Percentiles rank a stretch among this genome's conserved stretches.
phyloP scores from a whole-genome alignment of 1,140 invertebrate species.

The Camponotus vicinus region DNA sequence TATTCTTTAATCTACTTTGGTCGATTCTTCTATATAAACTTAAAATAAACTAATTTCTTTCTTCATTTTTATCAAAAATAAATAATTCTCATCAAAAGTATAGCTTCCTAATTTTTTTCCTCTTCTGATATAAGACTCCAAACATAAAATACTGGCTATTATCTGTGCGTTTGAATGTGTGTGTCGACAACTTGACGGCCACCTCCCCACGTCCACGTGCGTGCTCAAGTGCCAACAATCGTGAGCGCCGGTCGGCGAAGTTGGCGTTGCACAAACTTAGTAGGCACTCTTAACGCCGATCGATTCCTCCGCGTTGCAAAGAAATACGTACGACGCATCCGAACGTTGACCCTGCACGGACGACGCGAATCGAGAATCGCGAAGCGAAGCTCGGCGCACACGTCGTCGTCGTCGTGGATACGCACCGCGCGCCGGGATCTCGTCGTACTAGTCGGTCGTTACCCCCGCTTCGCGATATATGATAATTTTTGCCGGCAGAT shows the following conservation, averaged over 20 bases:
- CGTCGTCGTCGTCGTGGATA: conserved; percentile 71
- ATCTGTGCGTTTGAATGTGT: neutral
- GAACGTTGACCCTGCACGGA: conserved; percentile 71
- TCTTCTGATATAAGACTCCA: neutral
- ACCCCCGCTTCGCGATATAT: conserved; percentile 63
- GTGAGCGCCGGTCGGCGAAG: neutral
- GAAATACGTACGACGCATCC: conserved; percentile 65
- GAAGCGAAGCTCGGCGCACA: conserved; percentile 66
- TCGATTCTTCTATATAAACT: too few species aligned
- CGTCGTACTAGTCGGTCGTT: conserved; percentile 65
- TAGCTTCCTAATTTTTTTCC: neutral
- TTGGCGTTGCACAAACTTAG: conserved; percentile 15
- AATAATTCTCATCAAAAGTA: neutral
- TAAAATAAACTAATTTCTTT: neutral
- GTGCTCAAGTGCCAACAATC: conserved; percentile 31
- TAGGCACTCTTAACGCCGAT: conserved; percentile 49
- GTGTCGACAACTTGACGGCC: conserved; percentile 12
- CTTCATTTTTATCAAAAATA: too few species aligned
- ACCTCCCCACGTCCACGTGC: neutral
- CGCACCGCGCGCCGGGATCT: conserved; percentile 23
- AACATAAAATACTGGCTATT: neutral
- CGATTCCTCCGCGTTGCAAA: conserved; percentile 51
- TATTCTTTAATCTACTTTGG: neutral
- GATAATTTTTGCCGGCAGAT: conserved; percentile 56
- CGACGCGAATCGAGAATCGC: conserved; percentile 71